Evolutionary conservation across 2,888 invertebrate species (phyloP).

Genomic region (Galerucella calmariensis): DNA sequence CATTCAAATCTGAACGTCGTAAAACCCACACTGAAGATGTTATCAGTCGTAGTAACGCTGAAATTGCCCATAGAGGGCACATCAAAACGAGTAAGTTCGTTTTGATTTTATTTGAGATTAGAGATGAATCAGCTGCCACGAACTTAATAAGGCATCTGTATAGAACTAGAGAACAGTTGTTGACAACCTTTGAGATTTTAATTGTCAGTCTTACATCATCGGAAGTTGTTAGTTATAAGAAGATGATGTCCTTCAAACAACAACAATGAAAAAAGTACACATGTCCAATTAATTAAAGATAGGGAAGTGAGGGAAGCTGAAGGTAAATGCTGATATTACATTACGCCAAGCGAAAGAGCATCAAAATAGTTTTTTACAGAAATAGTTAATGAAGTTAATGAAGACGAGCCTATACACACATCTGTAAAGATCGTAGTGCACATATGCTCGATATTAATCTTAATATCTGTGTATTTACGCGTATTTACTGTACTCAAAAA

Average conservation of each 20-base stretch:
- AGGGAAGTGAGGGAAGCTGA: neutral
- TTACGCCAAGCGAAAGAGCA: no score
- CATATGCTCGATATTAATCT: no score
- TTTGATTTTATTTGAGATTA: slow-evolving; percentile 36
- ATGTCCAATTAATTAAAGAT: neutral
- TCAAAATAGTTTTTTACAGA: no score
- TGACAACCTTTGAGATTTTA: slow-evolving; percentile 17
- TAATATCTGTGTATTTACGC: no score
- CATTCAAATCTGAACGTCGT: slow-evolving; percentile 42
- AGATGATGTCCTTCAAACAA: neutral
- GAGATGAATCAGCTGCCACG: slow-evolving; percentile 34
- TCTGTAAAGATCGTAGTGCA: no score
- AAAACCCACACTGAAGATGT: slow-evolving; percentile 42
- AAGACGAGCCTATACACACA: no score
- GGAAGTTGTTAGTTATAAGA: slow-evolving; percentile 1
- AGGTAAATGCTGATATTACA: neutral
- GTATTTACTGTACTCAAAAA: no score
- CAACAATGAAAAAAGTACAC: neutral
- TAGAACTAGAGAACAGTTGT: slow-evolving; percentile 10
- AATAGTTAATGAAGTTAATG: no score
- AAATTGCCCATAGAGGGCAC: slow-evolving; percentile 40
- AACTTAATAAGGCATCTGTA: slow-evolving; percentile 35
- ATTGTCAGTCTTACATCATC: slow-evolving; percentile 18
- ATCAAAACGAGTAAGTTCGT: slow-evolving; percentile 34
- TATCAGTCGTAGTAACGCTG: slow-evolving; percentile 37